Percentiles rank a stretch among this genome's conserved stretches.
Conservation (phyloP, 2,113 vertebrate species). For the Opisthocomus hoazin region DNA sequence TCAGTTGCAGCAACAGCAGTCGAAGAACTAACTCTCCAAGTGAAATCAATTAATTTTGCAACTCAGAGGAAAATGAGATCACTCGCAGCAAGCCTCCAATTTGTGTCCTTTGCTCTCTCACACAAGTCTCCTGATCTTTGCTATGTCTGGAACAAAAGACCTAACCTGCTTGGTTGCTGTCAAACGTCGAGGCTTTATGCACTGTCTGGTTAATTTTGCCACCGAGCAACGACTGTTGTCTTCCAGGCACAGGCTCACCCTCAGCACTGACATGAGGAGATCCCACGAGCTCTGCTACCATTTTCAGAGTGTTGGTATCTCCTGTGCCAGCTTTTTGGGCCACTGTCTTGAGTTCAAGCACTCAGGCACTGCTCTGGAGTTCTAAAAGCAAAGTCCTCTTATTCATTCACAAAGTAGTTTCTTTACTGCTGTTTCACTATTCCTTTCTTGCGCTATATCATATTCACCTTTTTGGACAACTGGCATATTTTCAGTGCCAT, state of each 20-base stretch:
- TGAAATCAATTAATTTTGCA: not conserved
- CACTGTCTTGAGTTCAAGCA: not conserved
- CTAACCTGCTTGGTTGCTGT: not conserved
- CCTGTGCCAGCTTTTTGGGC: not conserved
- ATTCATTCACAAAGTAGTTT: not conserved
- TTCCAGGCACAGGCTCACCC: not conserved
- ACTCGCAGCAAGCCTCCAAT: not conserved
- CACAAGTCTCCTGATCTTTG: not conserved
- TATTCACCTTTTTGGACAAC: not conserved
- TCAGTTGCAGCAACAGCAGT: not conserved
- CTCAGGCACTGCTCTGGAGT: not conserved
- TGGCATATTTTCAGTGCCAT: not conserved
- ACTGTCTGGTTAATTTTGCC: not conserved
- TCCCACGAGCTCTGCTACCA: not conserved
- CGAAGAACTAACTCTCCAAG: not conserved
- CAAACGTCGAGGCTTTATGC: not conserved
- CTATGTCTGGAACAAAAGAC: not conserved
- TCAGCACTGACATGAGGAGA: not conserved
- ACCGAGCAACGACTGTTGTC: not conserved
- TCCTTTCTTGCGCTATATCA: not conserved
- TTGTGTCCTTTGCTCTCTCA: not conserved
- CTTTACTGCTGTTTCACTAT: not conserved
- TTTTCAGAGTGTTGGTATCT: not conserved
- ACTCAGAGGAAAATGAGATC: not conserved
- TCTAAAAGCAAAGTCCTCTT: not conserved